A percentile compares a stretch with the other conserved stretches of the same genome.
phyloP scores from a whole-genome alignment of 2,888 invertebrate species.

The Chymomyza amoena region DNA sequence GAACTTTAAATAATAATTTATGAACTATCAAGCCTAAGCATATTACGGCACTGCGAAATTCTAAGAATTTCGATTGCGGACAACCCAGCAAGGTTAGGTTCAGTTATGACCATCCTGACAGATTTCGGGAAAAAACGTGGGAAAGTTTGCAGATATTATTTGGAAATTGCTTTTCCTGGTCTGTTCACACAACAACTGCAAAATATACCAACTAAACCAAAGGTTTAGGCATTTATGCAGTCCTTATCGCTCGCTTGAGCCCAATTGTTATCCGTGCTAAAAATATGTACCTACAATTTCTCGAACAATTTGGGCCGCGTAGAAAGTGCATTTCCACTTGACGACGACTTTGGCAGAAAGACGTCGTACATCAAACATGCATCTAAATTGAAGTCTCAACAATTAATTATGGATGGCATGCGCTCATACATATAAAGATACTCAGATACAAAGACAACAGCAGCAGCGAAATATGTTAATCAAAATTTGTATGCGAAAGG shows the following conservation, averaged over 20 bases:
- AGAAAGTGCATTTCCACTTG: conserved; percentile 32
- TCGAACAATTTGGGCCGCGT: conserved; percentile 2
- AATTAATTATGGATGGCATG: conserved; percentile 19
- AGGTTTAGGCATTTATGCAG: background rate
- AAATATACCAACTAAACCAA: conserved; percentile 1
- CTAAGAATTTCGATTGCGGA: background rate
- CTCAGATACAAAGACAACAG: background rate
- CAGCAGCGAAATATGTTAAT: background rate
- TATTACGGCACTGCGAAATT: background rate
- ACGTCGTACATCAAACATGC: conserved; percentile 2
- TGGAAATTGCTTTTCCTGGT: background rate
- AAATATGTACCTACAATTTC: background rate
- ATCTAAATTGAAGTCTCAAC: conserved; percentile 1
- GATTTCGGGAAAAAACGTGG: background rate
- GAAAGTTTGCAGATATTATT: background rate
- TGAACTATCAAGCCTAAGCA: background rate
- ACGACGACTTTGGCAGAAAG: conserved; percentile 1
- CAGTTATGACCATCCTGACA: background rate
- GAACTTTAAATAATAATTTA: background rate
- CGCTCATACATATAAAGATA: background rate
- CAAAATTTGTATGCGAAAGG: background rate
- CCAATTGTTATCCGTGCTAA: background rate
- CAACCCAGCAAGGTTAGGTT: background rate
- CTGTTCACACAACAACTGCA: background rate
- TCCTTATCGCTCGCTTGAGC: background rate